Conservation (phyloP, 2,888 invertebrate genomes). For the Polia nebulosa region DNA sequence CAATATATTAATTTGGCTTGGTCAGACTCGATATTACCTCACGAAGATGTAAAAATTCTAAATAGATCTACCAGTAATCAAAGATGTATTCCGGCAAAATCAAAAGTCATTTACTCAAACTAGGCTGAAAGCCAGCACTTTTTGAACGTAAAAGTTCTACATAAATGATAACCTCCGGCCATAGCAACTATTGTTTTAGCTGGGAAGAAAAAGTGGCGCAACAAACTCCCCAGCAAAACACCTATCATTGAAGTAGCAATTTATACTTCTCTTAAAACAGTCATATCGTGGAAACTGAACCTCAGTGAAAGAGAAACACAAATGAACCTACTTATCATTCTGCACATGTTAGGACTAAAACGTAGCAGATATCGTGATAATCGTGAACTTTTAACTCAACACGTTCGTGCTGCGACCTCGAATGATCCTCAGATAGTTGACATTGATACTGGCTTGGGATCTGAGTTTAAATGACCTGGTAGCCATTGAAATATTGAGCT, state of each 20-base stretch:
- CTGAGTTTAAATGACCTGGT: conserved; percentile 2
- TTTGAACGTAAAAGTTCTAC: no score
- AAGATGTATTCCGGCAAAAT: no score
- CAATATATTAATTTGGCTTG: no score
- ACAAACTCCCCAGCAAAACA: no score
- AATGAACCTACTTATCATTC: conserved; percentile 34
- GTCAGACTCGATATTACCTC: no score
- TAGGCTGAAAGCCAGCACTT: no score
- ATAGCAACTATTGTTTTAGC: no score
- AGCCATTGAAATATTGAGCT: neutral
- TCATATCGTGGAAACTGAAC: neutral
- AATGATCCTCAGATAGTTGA: conserved; percentile 28
- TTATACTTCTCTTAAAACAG: neutral
- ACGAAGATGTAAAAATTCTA: no score
- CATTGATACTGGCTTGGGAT: conserved; percentile 29
- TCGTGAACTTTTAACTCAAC: conserved; percentile 52
- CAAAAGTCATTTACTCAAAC: no score
- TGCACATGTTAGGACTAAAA: conserved; percentile 17
- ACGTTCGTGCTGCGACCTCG: conserved; percentile 41
- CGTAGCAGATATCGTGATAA: conserved; percentile 36
- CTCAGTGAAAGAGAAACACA: conserved; percentile 5
- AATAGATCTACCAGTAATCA: no score
- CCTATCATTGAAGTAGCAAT: neutral
- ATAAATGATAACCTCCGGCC: no score
- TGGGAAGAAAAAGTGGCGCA: no score